Evolutionary conservation across 2,888 invertebrate species (phyloP), one percentile per base, ranked within the genome.

Genomic region (Micoletzkya japonica): DNA sequence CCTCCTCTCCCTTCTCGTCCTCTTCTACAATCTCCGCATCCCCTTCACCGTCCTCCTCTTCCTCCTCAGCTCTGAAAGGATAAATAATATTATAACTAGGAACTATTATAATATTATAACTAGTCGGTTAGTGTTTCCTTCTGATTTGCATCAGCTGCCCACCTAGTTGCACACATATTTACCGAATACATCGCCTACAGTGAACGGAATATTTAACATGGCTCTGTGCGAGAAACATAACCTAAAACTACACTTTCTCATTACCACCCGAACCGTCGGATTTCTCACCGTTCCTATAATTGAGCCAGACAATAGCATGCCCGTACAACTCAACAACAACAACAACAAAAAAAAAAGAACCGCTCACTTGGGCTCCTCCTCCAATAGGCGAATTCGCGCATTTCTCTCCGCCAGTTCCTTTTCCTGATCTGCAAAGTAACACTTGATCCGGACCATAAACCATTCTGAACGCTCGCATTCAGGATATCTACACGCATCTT

Each of bases 341-440:
- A n/a, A n/a, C n/a, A n/a, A n/a, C n/a, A n/a, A n/a, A n/a, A n/a
- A n/a, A n/a, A n/a, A n/a, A n/a, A 44, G 39, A 20, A 44, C 20
- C 7, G 24, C 64, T 1, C 26, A 32, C 20, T 36, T 6, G 10
- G 64, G 64, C 26, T 32, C 64, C 52, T 64, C 64, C 20, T 64
- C 64, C 36, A 64, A 30, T 36, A 36, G 52, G 1, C 64, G 64
- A 52, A 64, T 64, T 34, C 64, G 64, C 32, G 64, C 34, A 36
- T 64, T 52, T 20, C 64, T 32, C 50, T 64, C 64, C 36, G 64
- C 52, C 52, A 64, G 17, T 36, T 64, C 64, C 52, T 64, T 64
- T 24, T 64, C 64, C 32, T 34, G 50, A 30, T 61, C 61, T 61
- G 61, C 28, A 30, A 61, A 44, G 28, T 30, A 44, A 4, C 26